phyloP scores from a whole-genome alignment of 1,140 invertebrate genomes.

The Notospermus geniculatus region DNA sequence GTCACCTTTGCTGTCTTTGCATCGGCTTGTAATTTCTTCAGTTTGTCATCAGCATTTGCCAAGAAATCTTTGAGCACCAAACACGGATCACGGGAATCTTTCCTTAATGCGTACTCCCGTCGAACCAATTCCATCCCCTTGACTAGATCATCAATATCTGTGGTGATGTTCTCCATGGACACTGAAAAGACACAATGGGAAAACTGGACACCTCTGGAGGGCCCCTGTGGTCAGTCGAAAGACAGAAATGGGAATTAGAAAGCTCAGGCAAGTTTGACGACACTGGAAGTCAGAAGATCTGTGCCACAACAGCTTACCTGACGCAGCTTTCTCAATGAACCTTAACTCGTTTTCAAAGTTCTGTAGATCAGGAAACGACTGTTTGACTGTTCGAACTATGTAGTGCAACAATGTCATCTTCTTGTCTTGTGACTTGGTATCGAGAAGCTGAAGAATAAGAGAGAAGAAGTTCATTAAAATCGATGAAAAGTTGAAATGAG shows the following conservation, averaged over 20 bases:
- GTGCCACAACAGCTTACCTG: no score
- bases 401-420: slow-evolving; percentile 89
- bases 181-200: slow-evolving; percentile 61
- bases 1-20: slow-evolving; percentile 67
- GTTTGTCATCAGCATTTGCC: slow-evolving; percentile 82
- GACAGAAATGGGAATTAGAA: no score
- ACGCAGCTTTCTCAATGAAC: slow-evolving; percentile 91
- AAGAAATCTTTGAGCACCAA: slow-evolving; percentile 81
- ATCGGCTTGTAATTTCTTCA: slow-evolving; percentile 77
- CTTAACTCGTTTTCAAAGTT: slow-evolving; percentile 89
- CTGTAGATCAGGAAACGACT: slow-evolving; percentile 83
- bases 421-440: slow-evolving; percentile 90
- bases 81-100: slow-evolving; percentile 44
- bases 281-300: no score
- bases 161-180: slow-evolving; percentile 89
- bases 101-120: slow-evolving; percentile 75
- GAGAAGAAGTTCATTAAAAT: no score
- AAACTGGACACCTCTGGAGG: no score
- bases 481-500: no score
- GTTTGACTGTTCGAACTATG: slow-evolving; percentile 83
- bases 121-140: slow-evolving; percentile 93
- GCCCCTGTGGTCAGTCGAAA: no score
- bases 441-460: slow-evolving; percentile 63
- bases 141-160: slow-evolving; percentile 89
- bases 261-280: no score